Conservation (phyloP, 2,888 invertebrate species). For the Endomychus coccineus region DNA sequence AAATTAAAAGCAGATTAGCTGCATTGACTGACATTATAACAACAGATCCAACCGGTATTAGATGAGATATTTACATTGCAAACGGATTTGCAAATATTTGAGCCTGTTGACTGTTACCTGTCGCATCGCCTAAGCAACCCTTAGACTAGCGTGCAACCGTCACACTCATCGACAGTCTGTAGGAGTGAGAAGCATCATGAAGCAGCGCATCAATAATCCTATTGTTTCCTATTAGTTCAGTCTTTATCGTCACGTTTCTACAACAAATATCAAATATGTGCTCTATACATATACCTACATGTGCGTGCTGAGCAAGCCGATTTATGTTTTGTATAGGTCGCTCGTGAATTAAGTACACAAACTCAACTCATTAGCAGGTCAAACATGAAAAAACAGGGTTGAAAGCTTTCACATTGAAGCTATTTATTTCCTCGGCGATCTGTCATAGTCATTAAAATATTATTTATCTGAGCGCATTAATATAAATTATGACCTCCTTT, state of each 20-base stretch:
- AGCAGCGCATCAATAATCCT: background rate
- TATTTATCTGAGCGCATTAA: too few species aligned
- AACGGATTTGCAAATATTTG: constrained; percentile 38
- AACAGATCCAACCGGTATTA: constrained; percentile 34
- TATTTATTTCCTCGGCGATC: too few species aligned
- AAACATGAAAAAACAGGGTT: too few species aligned
- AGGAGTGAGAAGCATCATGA: too few species aligned
- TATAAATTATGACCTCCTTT: too few species aligned
- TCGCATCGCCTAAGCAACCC: constrained; percentile 18
- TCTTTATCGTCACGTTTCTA: background rate
- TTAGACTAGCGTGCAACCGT: too few species aligned
- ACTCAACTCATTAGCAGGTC: too few species aligned
- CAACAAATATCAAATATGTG: constrained; percentile 1
- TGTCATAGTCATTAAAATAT: too few species aligned
- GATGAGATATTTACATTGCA: constrained; percentile 36
- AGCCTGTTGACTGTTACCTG: constrained; percentile 37
- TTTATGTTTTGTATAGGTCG: too few species aligned
- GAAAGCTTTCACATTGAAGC: too few species aligned
- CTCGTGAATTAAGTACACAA: too few species aligned
- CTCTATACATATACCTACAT: background rate
- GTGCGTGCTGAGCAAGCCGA: constrained; percentile 1
- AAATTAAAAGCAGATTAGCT: constrained; percentile 4
- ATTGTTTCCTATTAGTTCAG: background rate
- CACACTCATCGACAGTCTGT: too few species aligned
- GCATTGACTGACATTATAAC: constrained; percentile 30